Evolutionary conservation across 2,888 invertebrate species (phyloP).

Genomic region (Zelleria hepariella): DNA sequence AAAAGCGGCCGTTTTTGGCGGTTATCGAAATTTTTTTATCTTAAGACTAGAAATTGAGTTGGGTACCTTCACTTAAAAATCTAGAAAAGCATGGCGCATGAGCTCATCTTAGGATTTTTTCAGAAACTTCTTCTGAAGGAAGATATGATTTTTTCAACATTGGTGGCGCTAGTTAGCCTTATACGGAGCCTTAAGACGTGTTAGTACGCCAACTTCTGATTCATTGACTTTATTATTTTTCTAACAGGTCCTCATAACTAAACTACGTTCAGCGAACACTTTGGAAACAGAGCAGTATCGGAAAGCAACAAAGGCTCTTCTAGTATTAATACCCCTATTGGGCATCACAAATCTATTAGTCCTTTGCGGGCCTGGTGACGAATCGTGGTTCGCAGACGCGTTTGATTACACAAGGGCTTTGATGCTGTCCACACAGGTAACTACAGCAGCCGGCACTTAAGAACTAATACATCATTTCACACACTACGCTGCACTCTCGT

Average conservation of each 20-base stretch:
- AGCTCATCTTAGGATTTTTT: too few relatives aligned
- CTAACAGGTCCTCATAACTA: slow-evolving; percentile 91
- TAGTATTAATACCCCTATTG: slow-evolving; percentile 93
- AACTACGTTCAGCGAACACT: slow-evolving; percentile 90
- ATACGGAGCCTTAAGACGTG: too few relatives aligned
- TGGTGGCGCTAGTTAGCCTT: too few relatives aligned
- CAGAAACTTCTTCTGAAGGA: too few relatives aligned
- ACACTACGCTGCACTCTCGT: not conserved
- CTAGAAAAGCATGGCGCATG: too few relatives aligned
- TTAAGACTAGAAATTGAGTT: too few relatives aligned
- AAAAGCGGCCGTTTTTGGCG: too few relatives aligned
- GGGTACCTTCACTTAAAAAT: too few relatives aligned
- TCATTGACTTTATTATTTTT: not conserved
- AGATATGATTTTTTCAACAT: too few relatives aligned
- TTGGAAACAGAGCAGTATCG: slow-evolving; percentile 92
- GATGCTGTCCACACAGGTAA: slow-evolving; percentile 91
- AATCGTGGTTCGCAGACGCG: slow-evolving; percentile 79
- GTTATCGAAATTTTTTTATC: too few relatives aligned
- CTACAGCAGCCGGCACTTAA: slow-evolving; percentile 12
- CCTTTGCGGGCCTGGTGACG: slow-evolving; percentile 83
- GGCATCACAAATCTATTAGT: slow-evolving; percentile 93
- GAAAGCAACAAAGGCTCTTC: slow-evolving; percentile 91
- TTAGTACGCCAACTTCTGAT: not conserved
- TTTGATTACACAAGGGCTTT: slow-evolving; percentile 86
- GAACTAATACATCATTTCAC: not conserved